phyloP scores from a whole-genome alignment of 1,140 invertebrate species.

The Orchestia grillus region DNA sequence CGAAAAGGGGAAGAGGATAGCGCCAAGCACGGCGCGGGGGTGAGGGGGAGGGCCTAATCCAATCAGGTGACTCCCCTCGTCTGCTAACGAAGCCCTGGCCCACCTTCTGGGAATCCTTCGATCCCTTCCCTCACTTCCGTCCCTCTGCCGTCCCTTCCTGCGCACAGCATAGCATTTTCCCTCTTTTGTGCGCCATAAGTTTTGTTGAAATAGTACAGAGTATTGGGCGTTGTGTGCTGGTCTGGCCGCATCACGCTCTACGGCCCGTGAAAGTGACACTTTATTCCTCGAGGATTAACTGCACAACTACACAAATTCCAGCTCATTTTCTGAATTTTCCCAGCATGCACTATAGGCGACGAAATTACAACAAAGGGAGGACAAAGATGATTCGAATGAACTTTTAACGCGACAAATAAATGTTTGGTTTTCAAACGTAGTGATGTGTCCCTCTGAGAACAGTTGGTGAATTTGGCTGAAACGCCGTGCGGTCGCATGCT shows the following conservation, averaged over 20 bases:
- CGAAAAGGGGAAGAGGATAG: neutral
- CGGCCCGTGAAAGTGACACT: no score
- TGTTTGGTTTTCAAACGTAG: no score
- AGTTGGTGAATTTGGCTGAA: no score
- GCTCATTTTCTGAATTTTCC: no score
- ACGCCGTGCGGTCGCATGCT: neutral
- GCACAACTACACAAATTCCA: no score
- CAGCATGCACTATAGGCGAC: no score
- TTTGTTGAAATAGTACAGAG: neutral
- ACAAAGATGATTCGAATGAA: no score
- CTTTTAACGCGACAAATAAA: no score
- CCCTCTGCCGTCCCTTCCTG: slow-evolving; percentile 11
- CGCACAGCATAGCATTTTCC: neutral
- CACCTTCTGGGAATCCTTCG: slow-evolving; percentile 20
- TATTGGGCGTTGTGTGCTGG: neutral
- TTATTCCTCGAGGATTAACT: no score
- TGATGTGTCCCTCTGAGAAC: no score
- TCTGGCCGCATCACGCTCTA: neutral
- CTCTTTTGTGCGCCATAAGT: neutral
- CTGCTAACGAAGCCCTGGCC: slow-evolving; percentile 36
- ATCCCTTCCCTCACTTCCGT: slow-evolving; percentile 28
- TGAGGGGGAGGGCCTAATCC: neutral
- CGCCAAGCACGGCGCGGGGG: neutral
- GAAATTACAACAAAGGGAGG: no score
- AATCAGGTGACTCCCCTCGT: slow-evolving; percentile 43